A percentile compares a stretch with the other conserved stretches of the same genome.
phyloP scores from a whole-genome alignment of 2,113 vertebrate species.

The Alaudala cheleensis region DNA sequence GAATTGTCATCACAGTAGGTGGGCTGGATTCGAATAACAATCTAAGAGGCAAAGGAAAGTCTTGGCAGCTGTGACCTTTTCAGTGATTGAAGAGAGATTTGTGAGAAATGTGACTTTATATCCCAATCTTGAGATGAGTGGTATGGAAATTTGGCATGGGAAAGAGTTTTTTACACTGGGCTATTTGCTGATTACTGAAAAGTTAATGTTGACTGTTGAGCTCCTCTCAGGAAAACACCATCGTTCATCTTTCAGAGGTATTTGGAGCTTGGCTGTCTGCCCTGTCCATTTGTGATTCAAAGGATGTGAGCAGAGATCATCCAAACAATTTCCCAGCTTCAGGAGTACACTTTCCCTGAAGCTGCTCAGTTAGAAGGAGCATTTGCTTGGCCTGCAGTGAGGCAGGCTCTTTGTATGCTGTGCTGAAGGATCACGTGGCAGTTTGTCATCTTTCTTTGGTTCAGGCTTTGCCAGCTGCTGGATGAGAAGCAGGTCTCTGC shows the following conservation, averaged over 20 bases:
- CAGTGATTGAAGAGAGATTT: background rate
- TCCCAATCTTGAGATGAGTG: background rate
- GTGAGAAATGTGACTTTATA: background rate
- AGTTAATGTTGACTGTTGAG: background rate
- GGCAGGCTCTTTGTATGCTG: background rate
- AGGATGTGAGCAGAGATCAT: background rate
- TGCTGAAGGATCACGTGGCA: background rate
- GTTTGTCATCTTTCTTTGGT: background rate
- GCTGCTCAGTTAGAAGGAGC: background rate
- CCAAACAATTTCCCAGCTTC: background rate
- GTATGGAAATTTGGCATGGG: background rate
- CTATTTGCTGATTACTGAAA: conserved; percentile 7
- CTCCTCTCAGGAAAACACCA: background rate
- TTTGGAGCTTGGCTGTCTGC: background rate
- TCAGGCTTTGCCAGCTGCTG: background rate
- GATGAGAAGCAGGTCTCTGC: background rate
- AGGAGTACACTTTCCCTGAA: background rate
- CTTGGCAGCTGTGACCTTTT: background rate
- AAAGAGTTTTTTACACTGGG: background rate
- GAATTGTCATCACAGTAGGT: background rate
- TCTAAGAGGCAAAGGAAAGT: background rate
- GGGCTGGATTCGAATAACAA: background rate
- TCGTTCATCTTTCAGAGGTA: background rate
- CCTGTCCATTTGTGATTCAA: background rate
- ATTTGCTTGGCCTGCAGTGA: background rate